Evolutionary conservation across 2,888 invertebrate genomes (phyloP).

Genomic region (Morpho deidamia): DNA sequence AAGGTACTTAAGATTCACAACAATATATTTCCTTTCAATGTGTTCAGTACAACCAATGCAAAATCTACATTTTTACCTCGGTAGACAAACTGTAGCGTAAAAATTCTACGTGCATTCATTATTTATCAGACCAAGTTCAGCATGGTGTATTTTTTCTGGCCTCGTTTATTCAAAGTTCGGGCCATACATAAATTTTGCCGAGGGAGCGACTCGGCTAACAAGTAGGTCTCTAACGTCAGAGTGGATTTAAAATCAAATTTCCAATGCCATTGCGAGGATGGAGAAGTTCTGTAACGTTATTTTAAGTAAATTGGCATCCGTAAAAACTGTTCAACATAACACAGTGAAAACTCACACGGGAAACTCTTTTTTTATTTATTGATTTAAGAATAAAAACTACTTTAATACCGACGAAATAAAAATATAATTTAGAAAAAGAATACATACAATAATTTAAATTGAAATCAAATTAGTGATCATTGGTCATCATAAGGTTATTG

Average conservation of each 20-base stretch:
- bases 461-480: no score
- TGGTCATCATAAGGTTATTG: no score
- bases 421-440: no score
- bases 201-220: slow-evolving; percentile 26
- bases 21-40: no score
- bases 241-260: slow-evolving; percentile 12
- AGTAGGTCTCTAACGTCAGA: slow-evolving; percentile 8
- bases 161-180: slow-evolving; percentile 22
- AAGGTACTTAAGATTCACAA: no score
- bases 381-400: no score
- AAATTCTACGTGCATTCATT: slow-evolving; percentile 15
- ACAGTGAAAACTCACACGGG: no score
- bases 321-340: no score
- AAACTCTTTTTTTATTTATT: no score
- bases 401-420: no score
- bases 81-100: slow-evolving; percentile 10
- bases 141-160: slow-evolving; percentile 18
- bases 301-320: not conserved
- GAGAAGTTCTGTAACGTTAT: slow-evolving; percentile 1
- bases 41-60: not conserved
- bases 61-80: not conserved
- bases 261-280: slow-evolving; percentile 4
- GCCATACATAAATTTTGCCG: slow-evolving; percentile 30
- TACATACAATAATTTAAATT: no score
- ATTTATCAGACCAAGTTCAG: slow-evolving; percentile 19